Conservation (phyloP, 2,888 invertebrate genomes). For the Drosophila longiperda region DNA sequence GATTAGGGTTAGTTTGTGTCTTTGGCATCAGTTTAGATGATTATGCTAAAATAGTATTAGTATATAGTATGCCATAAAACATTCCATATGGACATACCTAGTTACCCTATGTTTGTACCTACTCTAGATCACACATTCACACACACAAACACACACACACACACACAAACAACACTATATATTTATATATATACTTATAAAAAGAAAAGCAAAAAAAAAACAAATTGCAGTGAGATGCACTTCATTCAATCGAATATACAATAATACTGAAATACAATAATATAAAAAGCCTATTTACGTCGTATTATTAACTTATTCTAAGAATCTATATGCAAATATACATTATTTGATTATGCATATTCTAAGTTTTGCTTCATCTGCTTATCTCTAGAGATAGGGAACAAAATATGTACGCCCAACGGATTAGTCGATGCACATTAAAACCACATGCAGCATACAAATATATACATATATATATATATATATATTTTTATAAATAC, state of each 20-base stretch:
- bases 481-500: background rate
- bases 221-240: slow-evolving; percentile 20
- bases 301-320: slow-evolving; percentile 8
- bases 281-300: background rate
- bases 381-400: background rate
- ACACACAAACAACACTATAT: slow-evolving; percentile 5
- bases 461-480: background rate
- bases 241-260: slow-evolving; percentile 46
- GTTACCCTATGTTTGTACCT: slow-evolving; percentile 11
- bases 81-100: slow-evolving; percentile 34
- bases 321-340: background rate
- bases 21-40: slow-evolving; percentile 18
- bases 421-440: background rate
- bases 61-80: slow-evolving; percentile 12
- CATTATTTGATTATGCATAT: background rate
- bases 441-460: too few species aligned
- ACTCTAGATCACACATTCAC: slow-evolving; percentile 9
- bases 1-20: slow-evolving; percentile 1
- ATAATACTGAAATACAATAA: slow-evolving; percentile 1
- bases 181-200: background rate
- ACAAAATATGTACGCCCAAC: slow-evolving; percentile 21
- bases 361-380: slow-evolving; percentile 1
- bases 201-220: background rate
- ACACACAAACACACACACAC: slow-evolving; percentile 1
- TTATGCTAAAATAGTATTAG: background rate